A percentile compares a stretch with the other conserved stretches of the same genome.
phyloP scores from a whole-genome alignment of 2,113 vertebrate genomes.

The Clarias macrocephalus region DNA sequence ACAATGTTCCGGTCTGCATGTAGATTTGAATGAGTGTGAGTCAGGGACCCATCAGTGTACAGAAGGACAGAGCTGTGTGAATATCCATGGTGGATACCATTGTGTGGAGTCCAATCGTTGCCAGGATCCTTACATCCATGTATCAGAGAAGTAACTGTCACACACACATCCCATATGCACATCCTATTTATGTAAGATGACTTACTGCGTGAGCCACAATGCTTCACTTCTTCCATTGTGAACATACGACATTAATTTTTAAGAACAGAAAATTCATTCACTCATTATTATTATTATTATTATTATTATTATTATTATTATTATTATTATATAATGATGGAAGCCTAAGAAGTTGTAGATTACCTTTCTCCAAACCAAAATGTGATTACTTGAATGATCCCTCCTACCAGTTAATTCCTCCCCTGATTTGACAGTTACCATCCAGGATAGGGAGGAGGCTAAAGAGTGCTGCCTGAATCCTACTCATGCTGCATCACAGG shows the following conservation, averaged over 20 bases:
- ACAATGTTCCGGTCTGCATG: conserved; percentile 16
- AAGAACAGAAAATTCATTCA: not conserved
- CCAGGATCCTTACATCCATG: conserved; percentile 83
- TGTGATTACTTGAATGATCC: not conserved
- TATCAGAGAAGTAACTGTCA: conserved; percentile 84
- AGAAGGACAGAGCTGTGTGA: conserved; percentile 82
- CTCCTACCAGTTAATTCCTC: not conserved
- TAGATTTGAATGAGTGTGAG: conserved; percentile 91
- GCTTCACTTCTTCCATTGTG: not conserved
- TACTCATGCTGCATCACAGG: not conserved
- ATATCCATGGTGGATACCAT: conserved; percentile 83
- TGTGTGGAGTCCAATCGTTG: conserved; percentile 85
- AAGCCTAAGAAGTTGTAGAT: not conserved
- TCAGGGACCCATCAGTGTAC: conserved; percentile 78
- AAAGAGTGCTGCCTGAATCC: not conserved
- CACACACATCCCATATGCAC: not conserved
- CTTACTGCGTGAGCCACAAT: not conserved
- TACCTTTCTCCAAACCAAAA: too few relatives aligned
- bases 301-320: too few relatives aligned
- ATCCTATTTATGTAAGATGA: not conserved
- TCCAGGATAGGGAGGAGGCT: not conserved
- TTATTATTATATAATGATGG: not conserved
- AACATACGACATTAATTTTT: not conserved
- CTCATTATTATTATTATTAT: not conserved
- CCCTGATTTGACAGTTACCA: not conserved